phyloP scores from a whole-genome alignment of 2,797 vertebrate genomes.

The Periparus ater region DNA sequence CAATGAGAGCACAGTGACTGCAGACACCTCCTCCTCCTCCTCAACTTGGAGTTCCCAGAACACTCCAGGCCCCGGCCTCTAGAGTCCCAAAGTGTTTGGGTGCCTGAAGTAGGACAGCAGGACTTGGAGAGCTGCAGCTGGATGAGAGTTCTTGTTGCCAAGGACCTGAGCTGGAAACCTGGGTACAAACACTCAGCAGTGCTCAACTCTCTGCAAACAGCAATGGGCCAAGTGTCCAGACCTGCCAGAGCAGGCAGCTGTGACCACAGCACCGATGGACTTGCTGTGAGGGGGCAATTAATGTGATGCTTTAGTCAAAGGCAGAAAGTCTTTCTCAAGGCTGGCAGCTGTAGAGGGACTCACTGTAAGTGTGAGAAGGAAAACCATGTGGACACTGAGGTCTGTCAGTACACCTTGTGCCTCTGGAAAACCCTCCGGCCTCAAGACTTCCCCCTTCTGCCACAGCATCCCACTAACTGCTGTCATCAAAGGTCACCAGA shows the following conservation, averaged over 20 bases:
- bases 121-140: background rate
- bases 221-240: background rate
- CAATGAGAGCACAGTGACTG: background rate
- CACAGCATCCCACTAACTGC: background rate
- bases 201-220: background rate
- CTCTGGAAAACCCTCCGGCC: background rate
- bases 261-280: background rate
- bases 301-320: rapidly evolving
- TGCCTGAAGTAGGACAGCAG: background rate
- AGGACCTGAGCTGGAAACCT: background rate
- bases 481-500: slow-evolving; percentile 15
- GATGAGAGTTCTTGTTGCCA: background rate
- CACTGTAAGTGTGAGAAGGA: background rate
- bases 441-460: background rate
- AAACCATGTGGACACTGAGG: rapidly evolving
- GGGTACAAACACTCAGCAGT: background rate
- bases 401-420: background rate
- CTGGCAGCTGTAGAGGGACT: background rate
- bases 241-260: background rate
- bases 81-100: background rate
- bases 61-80: background rate
- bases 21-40: background rate
- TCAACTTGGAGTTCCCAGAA: background rate
- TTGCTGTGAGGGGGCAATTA: background rate
- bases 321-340: background rate